Evolutionary conservation across 1,140 invertebrate genomes (phyloP), one percentile per base, ranked within the genome.

Genomic region (Zophobas morio): DNA sequence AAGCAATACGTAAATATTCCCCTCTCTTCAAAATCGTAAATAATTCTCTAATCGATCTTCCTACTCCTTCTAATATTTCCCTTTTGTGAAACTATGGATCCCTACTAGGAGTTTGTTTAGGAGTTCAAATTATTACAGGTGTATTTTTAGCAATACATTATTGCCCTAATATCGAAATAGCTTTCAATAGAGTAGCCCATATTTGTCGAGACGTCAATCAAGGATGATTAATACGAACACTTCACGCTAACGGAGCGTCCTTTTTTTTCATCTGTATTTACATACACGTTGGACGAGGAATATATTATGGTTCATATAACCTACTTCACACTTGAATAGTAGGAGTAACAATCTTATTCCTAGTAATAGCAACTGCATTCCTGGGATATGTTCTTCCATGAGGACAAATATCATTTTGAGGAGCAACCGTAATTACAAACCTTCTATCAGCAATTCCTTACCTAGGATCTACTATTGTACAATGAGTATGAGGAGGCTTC

Each of bases 321-420:
- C 86, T 87, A 77, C 85, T 86, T 83, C 87, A 86, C 82, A 88
- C 89, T 1, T 92, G 90, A 91, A 78, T 86, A 80, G 77, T 86
- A 34, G 90, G 91, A 78, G 83, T 90, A 74, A 84, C 89, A 70
- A 89, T 92, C 86, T 84, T 92, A 82, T 88, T 92, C 81, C 42
- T 90, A 84, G 82, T 88, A 74, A 93, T 93, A 90, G 88, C 75
- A 84, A 90, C 91, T 72, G 90, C 90, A 35, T 93, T 93, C 86
- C 84, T 93, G 88, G 91, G 92, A 0, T 93, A 93, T 88, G 91
- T 93, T 1, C 83, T 92, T 82, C 91, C 90, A 1, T 93, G 91
- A 88, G 91, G 91, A 34, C 91, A 93, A 90, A 93, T 93, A 89
- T 92, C 90, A 32, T 93, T 91, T 85, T 93, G 91, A 89, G 91